Base-by-base conservation (phyloP, 2,888 invertebrate species). In the Cyclophora punctaria region DNA sequence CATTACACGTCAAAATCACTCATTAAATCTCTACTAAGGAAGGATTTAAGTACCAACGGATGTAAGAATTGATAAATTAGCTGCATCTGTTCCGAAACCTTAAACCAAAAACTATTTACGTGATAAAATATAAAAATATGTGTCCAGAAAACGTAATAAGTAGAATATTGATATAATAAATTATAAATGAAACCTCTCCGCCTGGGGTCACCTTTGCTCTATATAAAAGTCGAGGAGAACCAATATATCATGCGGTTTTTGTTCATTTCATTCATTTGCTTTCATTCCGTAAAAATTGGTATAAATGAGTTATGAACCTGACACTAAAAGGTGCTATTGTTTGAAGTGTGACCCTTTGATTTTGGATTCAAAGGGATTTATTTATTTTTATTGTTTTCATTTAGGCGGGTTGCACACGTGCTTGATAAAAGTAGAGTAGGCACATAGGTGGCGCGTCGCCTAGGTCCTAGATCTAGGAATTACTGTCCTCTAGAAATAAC, bases 161-260 rank as follows among this genome's bases (percentile, higher is more conserved):
- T 57, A 41, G 58, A 57, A 59, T 59, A 62, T 62, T 62, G 61
- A 54, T 58, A 57, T 52, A 58, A 62, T 62, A 59, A 62, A 62
- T 62, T 51, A 52, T 50, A 58, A 59, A 59, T 53, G 58, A 57
- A 50, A 59, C 57, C 55, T 58, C 57, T 53, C 53, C 57, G 54
- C 55, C 52, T 57, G 52, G 58, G 57, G 51, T 58, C 59, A 58
- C 51, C 57, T 58, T 56, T 58, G 56, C 57, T 59, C 61, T 49
- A 54, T 54, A 58, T 58, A 57, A 55, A 52, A 33, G 5, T 33
- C 20, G 54, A 50, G 53, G 55, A 57, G 58, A 52, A 56, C 51
- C 57, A 48, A 58, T 60, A 57, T 60, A 57, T 60, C 58, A 60
- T 55, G 55, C 42, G 56, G 58, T 60, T 60, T 60, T 58, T 60